Evolutionary conservation across 2,113 vertebrate genomes (phyloP).

Genomic region (Anoplopoma fimbria): DNA sequence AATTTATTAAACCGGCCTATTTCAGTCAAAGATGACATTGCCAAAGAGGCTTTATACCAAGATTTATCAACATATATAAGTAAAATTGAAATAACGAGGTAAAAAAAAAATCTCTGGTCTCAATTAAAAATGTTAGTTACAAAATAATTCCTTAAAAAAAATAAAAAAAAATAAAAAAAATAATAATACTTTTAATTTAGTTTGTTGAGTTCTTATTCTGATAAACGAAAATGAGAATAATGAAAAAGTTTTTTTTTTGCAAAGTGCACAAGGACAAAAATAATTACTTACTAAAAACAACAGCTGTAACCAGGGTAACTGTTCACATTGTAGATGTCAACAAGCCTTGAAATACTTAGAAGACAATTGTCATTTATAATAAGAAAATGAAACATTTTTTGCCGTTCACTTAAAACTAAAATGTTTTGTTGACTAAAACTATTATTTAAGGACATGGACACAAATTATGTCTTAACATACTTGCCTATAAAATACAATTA

Average conservation of each 20-base stretch:
- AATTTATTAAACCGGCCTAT: not conserved
- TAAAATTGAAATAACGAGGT: no score
- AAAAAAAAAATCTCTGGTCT: not conserved
- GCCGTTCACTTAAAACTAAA: not conserved
- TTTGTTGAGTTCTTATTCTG: not conserved
- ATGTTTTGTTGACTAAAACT: not conserved
- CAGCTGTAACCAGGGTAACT: not conserved
- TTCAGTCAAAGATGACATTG: not conserved
- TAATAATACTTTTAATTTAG: no score
- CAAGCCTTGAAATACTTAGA: not conserved
- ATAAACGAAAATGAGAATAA: not conserved
- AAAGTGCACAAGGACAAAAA: not conserved
- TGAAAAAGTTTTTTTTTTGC: not conserved
- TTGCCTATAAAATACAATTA: accelerated
- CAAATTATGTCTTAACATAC: not conserved
- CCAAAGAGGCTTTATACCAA: not conserved
- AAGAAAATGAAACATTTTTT: not conserved
- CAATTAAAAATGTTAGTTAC: not conserved
- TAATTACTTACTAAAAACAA: not conserved
- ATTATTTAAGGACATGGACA: not conserved
- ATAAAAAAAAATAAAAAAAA: no score
- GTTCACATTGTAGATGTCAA: not conserved
- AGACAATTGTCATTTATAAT: not conserved
- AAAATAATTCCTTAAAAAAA: no score
- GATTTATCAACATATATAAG: not conserved